Evolutionary conservation across 2,113 vertebrate species (phyloP).

Genomic region (Clarias macrocephalus): DNA sequence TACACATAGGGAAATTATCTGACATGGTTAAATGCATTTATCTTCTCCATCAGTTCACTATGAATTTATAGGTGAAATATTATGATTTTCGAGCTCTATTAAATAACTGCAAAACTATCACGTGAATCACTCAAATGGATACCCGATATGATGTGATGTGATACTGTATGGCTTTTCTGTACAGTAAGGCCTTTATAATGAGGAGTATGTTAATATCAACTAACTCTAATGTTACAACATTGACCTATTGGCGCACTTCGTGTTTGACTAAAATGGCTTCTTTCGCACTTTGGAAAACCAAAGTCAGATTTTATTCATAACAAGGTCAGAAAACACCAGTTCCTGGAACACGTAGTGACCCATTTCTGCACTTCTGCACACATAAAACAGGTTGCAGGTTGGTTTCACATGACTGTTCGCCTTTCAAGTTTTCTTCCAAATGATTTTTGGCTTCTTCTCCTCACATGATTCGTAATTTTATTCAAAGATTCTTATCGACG

Average conservation of each 20-base stretch:
- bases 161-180: not conserved
- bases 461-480: not conserved
- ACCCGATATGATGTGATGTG: not conserved
- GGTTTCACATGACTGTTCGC: not conserved
- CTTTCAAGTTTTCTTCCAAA: not conserved
- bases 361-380: slow-evolving; percentile 5
- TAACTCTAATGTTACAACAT: not conserved
- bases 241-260: not conserved
- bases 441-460: not conserved
- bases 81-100: not conserved
- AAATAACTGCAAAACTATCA: not conserved
- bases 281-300: not conserved
- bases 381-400: slow-evolving; percentile 22
- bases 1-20: not conserved
- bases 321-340: slow-evolving; percentile 7
- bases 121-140: not conserved
- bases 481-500: not conserved
- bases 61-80: not conserved
- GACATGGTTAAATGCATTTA: not conserved
- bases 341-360: slow-evolving; percentile 30
- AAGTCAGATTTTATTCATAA: slow-evolving; percentile 8
- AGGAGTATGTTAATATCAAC: not conserved
- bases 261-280: not conserved
- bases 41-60: not conserved
- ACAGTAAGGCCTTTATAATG: not conserved